Base-by-base conservation (phyloP, 2,113 vertebrate species). In the Actenoides hombroni region DNA sequence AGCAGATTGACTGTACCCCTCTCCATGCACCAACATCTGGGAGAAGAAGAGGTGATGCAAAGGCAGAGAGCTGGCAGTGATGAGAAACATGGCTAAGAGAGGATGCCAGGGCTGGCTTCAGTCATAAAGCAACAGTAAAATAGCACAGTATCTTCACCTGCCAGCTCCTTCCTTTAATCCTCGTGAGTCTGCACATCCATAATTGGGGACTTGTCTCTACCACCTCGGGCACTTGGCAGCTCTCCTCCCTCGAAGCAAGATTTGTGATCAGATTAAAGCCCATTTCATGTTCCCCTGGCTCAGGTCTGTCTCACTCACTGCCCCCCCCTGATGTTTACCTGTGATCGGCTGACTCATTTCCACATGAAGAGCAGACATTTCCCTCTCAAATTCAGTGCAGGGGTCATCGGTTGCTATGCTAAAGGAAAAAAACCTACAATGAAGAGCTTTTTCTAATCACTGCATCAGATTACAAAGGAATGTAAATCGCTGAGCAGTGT, bases 381-480 rank as follows among this genome's bases (percentile, higher is more conserved):
- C 81, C 86, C 71, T 85, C 96, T 94, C 91, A 73, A 92, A 89
- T 69, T 70, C 86, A n/a, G 84, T 2, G 0, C 60, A 23, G 44
- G 77, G 95, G 95, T 94, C 96, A 48, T 2, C 13, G 70, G 69
- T 61, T 91, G 95, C 86, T 54, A 73, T 3, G 59, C 91, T 89
- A 82, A 87, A 94, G 88, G 70, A 28, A 87, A 96, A 37, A 37
- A 89, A 90, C 70, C 70, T 82, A 95, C 90, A 89, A 65, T 49
- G 88, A 51, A 69, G 73, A 94, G 40, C 61, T 76, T 88, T 93
- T 94, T 92, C 90, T 97, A 96, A 93, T 97, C 94, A 92, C 51
- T 69, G 70, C 94, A 85, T 95, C 95, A 65, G 86, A 91, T 87
- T 89, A 94, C 96, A 96, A 94, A 97, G 91, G 77, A 49, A 95